A percentile compares a stretch with the other conserved stretches of the same genome.
These are phyloP conservation scores for Cacatua alba DNA, from an alignment of 2,113 vertebrate species.

Conservation along the genomic window DNA sequence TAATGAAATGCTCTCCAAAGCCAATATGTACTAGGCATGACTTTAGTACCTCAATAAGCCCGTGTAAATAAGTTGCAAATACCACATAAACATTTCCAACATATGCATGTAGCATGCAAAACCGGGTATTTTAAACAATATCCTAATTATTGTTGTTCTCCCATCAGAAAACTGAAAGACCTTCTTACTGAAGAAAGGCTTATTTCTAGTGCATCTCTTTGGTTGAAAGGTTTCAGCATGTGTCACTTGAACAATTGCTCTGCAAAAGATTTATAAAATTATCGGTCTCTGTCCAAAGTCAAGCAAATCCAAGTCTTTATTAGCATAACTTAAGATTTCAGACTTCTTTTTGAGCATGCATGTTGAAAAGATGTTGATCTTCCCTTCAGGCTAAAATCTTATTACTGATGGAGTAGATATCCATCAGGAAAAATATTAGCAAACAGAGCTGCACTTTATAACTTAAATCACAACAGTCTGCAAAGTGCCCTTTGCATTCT, in stretches of 20 bases:
- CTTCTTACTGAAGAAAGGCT: not conserved
- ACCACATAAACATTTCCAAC: not conserved
- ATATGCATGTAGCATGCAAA: not conserved
- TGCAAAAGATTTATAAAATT: not conserved
- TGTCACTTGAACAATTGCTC: not conserved
- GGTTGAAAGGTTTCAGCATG: not conserved
- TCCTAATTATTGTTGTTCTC: not conserved
- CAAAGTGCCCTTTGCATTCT: not conserved
- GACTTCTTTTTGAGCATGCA: not conserved
- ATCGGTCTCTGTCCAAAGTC: not conserved
- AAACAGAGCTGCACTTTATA: not conserved
- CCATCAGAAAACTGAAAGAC: not conserved
- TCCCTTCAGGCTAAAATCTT: not conserved
- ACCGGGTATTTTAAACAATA: not conserved
- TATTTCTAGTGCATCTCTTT: not conserved
- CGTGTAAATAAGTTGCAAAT: not conserved
- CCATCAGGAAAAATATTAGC: not conserved
- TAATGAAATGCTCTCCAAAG: not conserved
- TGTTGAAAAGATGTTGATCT: not conserved
- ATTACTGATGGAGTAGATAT: not conserved
- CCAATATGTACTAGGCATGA: not conserved
- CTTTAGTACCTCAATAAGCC: not conserved
- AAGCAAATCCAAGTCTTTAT: not conserved
- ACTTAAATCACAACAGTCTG: conserved; percentile 29
- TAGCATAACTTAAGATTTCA: not conserved